Conservation (phyloP, 2,888 invertebrate genomes). For the Temnothorax unifasciatus region DNA sequence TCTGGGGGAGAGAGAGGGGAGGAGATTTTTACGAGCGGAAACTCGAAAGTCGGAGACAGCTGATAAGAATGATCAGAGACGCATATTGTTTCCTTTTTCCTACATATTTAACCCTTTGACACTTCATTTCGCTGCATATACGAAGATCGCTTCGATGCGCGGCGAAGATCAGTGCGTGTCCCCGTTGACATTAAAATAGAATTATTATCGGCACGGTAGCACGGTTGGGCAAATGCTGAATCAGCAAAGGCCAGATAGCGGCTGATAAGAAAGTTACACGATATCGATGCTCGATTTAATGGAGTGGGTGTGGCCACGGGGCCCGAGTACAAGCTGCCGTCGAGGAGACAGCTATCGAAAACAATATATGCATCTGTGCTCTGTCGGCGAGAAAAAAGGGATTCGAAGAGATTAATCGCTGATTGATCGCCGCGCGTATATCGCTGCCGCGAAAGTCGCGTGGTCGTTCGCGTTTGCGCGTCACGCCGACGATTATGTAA, state of each 20-base stretch:
- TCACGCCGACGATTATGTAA: not conserved
- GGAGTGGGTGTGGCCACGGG: constrained; percentile 69
- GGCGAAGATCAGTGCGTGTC: not conserved
- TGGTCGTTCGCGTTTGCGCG: constrained; percentile 19
- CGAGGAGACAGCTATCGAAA: constrained; percentile 49
- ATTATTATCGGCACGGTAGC: constrained; percentile 71
- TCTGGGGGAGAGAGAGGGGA: no score
- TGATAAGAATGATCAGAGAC: not conserved
- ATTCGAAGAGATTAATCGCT: constrained; percentile 14
- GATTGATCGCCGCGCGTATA: constrained; percentile 10
- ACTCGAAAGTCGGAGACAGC: not conserved
- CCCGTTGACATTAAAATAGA: constrained; percentile 60
- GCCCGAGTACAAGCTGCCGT: constrained; percentile 62
- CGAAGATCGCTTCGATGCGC: not conserved
- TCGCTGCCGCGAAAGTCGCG: constrained; percentile 3
- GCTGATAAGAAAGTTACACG: constrained; percentile 66
- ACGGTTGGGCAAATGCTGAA: constrained; percentile 71
- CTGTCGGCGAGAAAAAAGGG: constrained; percentile 8
- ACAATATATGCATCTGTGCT: constrained; percentile 47
- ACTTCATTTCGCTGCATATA: not conserved
- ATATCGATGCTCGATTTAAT: constrained; percentile 72
- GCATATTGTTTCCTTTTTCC: not conserved
- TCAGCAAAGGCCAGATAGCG: constrained; percentile 69
- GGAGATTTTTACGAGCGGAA: not conserved
- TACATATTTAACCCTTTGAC: not conserved